Percentiles rank a stretch among this genome's conserved stretches.
Conservation (phyloP, 1,140 invertebrate genomes). For the Pentalonia nigronervosa region DNA sequence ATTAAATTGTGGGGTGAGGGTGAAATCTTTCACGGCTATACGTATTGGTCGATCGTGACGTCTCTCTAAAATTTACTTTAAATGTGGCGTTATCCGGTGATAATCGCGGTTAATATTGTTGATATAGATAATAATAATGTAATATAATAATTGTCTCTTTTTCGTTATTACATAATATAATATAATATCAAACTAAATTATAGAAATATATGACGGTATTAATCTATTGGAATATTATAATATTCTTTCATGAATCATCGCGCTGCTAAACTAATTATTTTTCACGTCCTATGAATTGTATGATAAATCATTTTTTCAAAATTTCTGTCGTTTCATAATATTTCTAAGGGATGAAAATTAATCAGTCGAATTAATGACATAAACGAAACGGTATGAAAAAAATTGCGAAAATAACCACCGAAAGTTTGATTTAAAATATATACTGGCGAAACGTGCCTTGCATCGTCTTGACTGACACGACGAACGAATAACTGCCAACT, state of each 20-base stretch:
- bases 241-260: background rate
- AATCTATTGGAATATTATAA: background rate
- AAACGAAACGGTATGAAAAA: background rate
- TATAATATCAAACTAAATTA: no score
- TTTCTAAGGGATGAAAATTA: background rate
- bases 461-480: background rate
- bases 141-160: background rate
- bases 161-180: background rate
- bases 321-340: background rate
- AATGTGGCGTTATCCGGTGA: background rate
- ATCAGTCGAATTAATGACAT: background rate
- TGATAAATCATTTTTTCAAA: background rate
- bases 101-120: background rate
- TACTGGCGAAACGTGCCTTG: background rate
- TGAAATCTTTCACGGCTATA: no score
- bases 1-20: no score
- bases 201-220: background rate
- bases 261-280: background rate
- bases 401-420: no score
- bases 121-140: no score
- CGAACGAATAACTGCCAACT: background rate
- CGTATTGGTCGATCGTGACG: background rate
- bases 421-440: background rate
- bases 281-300: background rate
- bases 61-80: background rate